Base-by-base conservation (phyloP, 2,888 invertebrate genomes). In the Lasioglossum calceatum region DNA sequence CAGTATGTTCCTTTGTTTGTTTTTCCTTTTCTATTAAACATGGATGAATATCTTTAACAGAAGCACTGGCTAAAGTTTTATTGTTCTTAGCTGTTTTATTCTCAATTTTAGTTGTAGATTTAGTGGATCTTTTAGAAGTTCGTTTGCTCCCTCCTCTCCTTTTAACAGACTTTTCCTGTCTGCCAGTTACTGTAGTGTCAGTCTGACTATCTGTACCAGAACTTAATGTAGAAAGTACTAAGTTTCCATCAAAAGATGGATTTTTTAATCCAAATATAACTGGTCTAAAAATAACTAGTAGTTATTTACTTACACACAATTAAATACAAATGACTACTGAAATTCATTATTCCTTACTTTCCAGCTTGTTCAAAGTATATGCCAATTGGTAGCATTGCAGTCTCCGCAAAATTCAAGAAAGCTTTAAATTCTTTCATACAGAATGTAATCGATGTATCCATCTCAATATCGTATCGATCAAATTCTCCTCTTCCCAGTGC, bases 351-450 rank as follows among this genome's bases (percentile, higher is more conserved):
- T 80, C 70, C 95, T 93, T 96, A 97, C 97, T 96, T 97, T 91
- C 98, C 98, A 77, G 97, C 97, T 61, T 96, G 96, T 94, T 98
- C 97, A 96, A 98, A 98, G 93, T 97, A 96, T 70, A 98, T 94
- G 73, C 96, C 96, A 7, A 98, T 92, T 78, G 97, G 97, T 79
- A 98, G 95, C 92, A 96, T 97, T 14, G 97, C 96, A 1, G 96
- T 96, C 95, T 98, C 99, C 0, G 98, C 97, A 95, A 98, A 98
- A 42, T 96, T 95, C 39, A 98, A 95, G 27, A 98, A 96, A 1
- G 98, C 98, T 94, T 97, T 96, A 82, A 99, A 97, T 93, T 98
- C 98, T 95, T 98, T 98, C 78, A 98, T 95, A 87, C 98, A 98
- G 95, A 98, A 98, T 89, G 98, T 98, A 50, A 99, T 96, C 39